Base-by-base conservation (phyloP, 2,888 invertebrate species). In the Yponomeuta sedellus region DNA sequence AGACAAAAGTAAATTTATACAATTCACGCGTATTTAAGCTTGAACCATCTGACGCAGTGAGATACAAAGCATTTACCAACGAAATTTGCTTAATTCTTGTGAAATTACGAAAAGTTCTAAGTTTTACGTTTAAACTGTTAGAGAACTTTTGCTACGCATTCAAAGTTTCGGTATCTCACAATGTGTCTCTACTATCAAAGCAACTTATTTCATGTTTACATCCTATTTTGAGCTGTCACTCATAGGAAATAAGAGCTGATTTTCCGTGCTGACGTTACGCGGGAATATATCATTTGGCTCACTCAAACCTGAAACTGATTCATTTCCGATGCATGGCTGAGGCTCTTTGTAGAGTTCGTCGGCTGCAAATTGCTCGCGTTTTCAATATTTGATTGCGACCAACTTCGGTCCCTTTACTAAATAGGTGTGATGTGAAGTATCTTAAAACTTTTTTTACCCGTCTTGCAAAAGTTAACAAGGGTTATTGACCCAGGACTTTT, bases 291-390 rank as follows among this genome's bases (percentile, higher is more conserved):
- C 83, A 85, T 86, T 88, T 88, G 82, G 78, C 76, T 80, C 80
- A 85, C 80, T 81, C 82, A 79, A 81, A 85, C 84, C 86, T 88
- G 88, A 88, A 86, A 87, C 89, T 87, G 90, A 88, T 88, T 90
- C 88, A 90, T 90, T 90, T 90, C 88, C 89, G 89, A 88, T 89
- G 89, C 87, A 88, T 81, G 85, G 87, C 85, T 83, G 85, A 80
- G 79, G 85, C 87, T 88, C 89, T 90, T 89, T 90, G 90, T 89
- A 79, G 78, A 85, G 85, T 85, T 85, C 83, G 80, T 78, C 76
- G 81, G 80, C 79, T 77, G 81, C 80, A 83, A 88, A 89, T 85
- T 87, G 87, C 88, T 84, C 85, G 86, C 88, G 86, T 86, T 87
- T 86, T 81, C 86, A 86, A 83, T 82, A 82, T 88, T 87, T 88